Evolutionary conservation across 2,113 vertebrate genomes (phyloP), one percentile per base, ranked within the genome.

Genomic region (Pelodiscus sinensis): DNA sequence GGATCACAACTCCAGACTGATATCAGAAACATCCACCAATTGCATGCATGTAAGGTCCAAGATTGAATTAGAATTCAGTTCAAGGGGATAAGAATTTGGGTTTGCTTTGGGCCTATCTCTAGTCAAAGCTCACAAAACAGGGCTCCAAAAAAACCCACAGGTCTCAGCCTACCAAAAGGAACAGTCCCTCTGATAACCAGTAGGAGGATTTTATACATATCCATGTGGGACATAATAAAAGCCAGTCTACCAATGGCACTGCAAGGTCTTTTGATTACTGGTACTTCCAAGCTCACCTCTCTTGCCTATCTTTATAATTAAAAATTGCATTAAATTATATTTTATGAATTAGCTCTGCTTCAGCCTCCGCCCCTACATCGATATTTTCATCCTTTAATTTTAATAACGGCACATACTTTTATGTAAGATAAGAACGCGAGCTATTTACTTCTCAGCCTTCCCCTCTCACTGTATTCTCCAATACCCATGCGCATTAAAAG

Each of bases 401-500:
- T 75, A 94, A 94, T 82, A 35, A 24, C 84, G 92, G 85, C 51
- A n/a, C n/a, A 8, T 9, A n/a, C 8, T 21, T 57, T 35, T 27
- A 22, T 25, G 56, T 57, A 29, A 83, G 25, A 10, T 79, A 82
- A 87, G 91, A 92, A 81, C 22, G 60, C 15, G 92, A 94, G 75
- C 81, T 92, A 93, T 96, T 95, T 77, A 82, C 94, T 92, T 90
- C 88, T 89, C 13, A 86, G 51, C 31, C 89, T 87, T 81, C 57
- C 75, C 44, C 87, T 87, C 87, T 91, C 82, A 81, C 78, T 90
- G 56, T 29, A 84, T 87, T 44, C 81, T 75, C 90, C 90, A 92
- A 88, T 90, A 95, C 90, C 88, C 88, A 90, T 92, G 85, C 1
- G 44, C 80, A 95, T 96, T 97, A 92, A 96, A 95, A 97, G 62